Evolutionary conservation across 2,113 vertebrate species (phyloP).

Genomic region (Xiphophorus couchianus): DNA sequence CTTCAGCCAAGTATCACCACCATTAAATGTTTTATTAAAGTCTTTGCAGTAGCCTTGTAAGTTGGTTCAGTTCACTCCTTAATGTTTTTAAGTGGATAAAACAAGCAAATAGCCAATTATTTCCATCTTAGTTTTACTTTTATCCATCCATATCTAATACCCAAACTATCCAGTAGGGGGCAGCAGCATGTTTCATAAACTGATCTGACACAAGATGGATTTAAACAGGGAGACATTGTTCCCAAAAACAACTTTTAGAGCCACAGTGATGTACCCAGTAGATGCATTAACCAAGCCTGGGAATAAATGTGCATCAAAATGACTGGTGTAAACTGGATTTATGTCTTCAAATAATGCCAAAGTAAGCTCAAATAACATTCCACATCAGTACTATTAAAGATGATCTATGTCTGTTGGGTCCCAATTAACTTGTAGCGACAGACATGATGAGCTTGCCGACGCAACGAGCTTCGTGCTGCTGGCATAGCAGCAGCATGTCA

Average conservation of each 20-base stretch:
- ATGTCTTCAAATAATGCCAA: background rate
- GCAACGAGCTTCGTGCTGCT: slow-evolving; percentile 3
- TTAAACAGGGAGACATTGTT: background rate
- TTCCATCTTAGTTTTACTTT: background rate
- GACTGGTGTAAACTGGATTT: background rate
- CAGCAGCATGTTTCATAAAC: slow-evolving; percentile 48
- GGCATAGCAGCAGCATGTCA: slow-evolving; percentile 44
- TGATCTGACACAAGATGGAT: slow-evolving; percentile 1
- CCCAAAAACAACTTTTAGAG: background rate
- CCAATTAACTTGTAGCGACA: slow-evolving; percentile 1
- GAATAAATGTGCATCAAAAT: background rate
- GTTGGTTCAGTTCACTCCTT: too few species aligned
- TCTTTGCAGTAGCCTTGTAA: too few species aligned
- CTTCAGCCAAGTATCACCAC: too few species aligned
- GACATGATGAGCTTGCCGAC: slow-evolving; percentile 7
- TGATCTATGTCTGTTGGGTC: slow-evolving; percentile 1
- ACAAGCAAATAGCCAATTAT: background rate
- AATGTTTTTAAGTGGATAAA: background rate
- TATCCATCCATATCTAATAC: background rate
- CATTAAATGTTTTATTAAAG: too few species aligned
- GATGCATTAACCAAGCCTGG: background rate
- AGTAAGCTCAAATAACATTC: background rate
- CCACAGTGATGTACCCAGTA: background rate
- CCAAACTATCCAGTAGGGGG: slow-evolving; percentile 53
- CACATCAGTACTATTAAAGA: background rate